Base-by-base conservation (phyloP, 2,797 vertebrate species). In the Hybognathus amarus region DNA sequence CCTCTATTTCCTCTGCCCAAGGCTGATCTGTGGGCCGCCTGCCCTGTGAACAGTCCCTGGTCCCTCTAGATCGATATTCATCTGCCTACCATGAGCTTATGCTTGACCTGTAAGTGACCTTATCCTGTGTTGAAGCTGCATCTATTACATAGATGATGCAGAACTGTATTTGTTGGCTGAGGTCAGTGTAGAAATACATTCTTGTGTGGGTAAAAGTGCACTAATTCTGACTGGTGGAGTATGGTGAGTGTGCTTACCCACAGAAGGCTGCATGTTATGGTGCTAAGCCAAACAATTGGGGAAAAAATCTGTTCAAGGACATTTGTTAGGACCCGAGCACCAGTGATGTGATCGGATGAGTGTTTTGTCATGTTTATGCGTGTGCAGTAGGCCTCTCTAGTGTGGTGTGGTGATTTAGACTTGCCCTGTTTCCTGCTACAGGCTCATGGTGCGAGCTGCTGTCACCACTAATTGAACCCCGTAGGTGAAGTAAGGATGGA, bases 391-490 rank as follows among this genome's bases (percentile, higher is more conserved):
- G 30, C n/a, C 47, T 78, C 63, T 77, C 33, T 63, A 73, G 56
- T 79, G 77, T 91, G 80, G 86, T 90, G 91, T 82, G 87, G 88
- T 90, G 91, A 93, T 93, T 83, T 80, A 81, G 91, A 90, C 90
- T 91, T 88, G 89, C 80, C 89, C 87, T 88, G 91, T 92, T 91
- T 89, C 73, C 80, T 90, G 90, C 91, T 91, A 90, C 91, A 90
- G 93, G 89, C 92, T 92, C 89, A 85, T 92, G 91, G 92, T 91
- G 92, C 90, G 91, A 90, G 91, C 91, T 63, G 91, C 94, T 93
- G 88, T 90, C 88, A 90, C 93, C 88, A 91, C 92, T 95, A 95
- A 95, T 95, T 95, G 94, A 95, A 94, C 93, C 92, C 93, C 94
- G 93, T 92, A 93, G 90, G 93, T 93, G 91, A 94, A 92, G 91